Conservation (phyloP, 2,113 vertebrate genomes). For the Zapus hudsonius region DNA sequence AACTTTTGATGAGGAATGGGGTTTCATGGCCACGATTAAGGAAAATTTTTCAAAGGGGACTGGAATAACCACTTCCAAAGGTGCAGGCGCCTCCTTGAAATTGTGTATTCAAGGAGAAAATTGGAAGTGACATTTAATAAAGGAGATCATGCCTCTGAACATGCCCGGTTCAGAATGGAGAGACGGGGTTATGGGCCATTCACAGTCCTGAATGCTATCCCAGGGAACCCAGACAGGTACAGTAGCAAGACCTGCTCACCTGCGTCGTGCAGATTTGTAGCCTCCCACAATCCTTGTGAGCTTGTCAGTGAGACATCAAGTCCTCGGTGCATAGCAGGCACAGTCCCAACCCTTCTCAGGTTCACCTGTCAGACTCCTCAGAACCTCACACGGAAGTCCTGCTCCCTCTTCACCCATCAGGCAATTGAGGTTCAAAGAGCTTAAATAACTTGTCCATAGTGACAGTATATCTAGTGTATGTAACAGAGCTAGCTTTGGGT, state of each 20-base stretch:
- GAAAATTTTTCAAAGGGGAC: conserved; percentile 66
- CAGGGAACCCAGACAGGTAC: background rate
- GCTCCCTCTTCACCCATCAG: conserved; percentile 10
- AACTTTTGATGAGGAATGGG: conserved; percentile 61
- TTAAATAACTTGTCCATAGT: background rate
- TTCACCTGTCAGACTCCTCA: background rate
- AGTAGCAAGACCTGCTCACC: background rate
- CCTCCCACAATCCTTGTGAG: background rate
- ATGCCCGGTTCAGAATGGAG: conserved; percentile 14
- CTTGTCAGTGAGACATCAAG: too few species aligned
- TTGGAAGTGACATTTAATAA: conserved; percentile 72
- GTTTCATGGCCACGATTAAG: conserved; percentile 62
- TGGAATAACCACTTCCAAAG: conserved; percentile 71
- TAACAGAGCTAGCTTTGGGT: background rate
- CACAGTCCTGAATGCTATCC: background rate
- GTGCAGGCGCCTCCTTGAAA: conserved; percentile 69
- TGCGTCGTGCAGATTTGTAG: background rate
- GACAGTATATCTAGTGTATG: background rate
- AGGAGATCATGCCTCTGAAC: conserved; percentile 55
- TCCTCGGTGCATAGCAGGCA: background rate
- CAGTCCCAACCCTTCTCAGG: background rate
- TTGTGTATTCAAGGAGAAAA: conserved; percentile 60
- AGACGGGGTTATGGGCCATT: background rate
- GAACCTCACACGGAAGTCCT: background rate
- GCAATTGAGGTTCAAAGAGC: background rate